Evolutionary conservation across 2,113 vertebrate genomes (phyloP).

Genomic region (Carettochelys insculpta): DNA sequence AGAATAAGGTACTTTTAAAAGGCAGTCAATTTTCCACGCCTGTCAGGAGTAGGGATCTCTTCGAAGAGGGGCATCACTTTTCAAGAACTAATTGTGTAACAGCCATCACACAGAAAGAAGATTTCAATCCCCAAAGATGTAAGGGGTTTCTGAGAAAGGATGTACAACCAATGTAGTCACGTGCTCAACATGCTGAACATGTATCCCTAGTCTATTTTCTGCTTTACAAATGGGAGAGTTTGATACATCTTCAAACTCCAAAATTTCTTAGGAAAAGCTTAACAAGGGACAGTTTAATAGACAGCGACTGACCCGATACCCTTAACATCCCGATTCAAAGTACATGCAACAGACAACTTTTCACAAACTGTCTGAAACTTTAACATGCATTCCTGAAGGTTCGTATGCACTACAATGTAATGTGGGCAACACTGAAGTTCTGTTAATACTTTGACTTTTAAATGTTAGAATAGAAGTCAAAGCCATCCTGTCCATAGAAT

Average conservation of each 20-base stretch:
- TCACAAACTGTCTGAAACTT: not conserved
- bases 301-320: too few relatives aligned
- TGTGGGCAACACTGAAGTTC: too few relatives aligned
- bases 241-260: not conserved
- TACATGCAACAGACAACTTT: not conserved
- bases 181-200: accelerated
- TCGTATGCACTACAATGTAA: not conserved
- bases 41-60: not conserved
- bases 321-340: too few relatives aligned
- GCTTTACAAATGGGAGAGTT: not conserved
- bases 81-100: not conserved
- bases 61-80: not conserved
- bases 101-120: not conserved
- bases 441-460: not conserved
- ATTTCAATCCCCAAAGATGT: accelerated
- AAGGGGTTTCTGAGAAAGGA: not conserved
- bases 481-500: too few relatives aligned
- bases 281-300: not conserved
- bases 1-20: accelerated
- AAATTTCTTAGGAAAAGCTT: not conserved
- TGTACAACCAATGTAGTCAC: not conserved
- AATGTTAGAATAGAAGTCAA: not conserved
- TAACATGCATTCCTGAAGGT: not conserved
- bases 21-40: not conserved
- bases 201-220: accelerated